Evolutionary conservation across 2,888 invertebrate species (phyloP).

Genomic region (Polydrusus tereticollis): DNA sequence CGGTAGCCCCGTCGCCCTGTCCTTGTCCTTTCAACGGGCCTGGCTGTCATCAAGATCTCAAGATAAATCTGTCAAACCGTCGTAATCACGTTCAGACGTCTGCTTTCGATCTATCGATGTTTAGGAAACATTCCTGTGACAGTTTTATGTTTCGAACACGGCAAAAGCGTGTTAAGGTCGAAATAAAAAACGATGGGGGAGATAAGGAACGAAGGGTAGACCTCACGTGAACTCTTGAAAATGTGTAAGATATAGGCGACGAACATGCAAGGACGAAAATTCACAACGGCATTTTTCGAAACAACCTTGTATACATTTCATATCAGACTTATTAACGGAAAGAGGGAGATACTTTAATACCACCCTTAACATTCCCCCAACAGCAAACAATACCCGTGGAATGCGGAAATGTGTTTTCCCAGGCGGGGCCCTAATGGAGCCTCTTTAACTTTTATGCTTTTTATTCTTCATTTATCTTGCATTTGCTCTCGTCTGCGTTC

Average conservation of each 20-base stretch:
- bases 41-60: constrained; percentile 45
- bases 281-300: no score
- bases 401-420: not conserved
- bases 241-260: not conserved
- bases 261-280: not conserved
- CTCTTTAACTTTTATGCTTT: not conserved
- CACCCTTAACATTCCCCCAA: no score
- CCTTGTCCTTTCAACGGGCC: constrained; percentile 25
- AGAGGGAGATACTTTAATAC: no score
- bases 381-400: no score
- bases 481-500: not conserved
- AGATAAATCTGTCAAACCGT: constrained; percentile 47
- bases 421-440: not conserved
- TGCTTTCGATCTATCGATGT: constrained; percentile 44
- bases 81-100: constrained; percentile 46
- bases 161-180: constrained; percentile 38
- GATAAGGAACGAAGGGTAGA: not conserved
- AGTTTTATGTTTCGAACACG: constrained; percentile 40
- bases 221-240: constrained; percentile 7
- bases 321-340: no score
- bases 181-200: constrained; percentile 32
- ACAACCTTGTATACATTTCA: no score
- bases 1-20: not conserved
- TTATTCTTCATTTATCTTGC: constrained; percentile 5
- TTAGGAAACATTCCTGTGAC: constrained; percentile 26